These are phyloP conservation scores for Chelmon rostratus DNA, from an alignment of 2,797 vertebrate genomes.

Conservation along the genomic window DNA sequence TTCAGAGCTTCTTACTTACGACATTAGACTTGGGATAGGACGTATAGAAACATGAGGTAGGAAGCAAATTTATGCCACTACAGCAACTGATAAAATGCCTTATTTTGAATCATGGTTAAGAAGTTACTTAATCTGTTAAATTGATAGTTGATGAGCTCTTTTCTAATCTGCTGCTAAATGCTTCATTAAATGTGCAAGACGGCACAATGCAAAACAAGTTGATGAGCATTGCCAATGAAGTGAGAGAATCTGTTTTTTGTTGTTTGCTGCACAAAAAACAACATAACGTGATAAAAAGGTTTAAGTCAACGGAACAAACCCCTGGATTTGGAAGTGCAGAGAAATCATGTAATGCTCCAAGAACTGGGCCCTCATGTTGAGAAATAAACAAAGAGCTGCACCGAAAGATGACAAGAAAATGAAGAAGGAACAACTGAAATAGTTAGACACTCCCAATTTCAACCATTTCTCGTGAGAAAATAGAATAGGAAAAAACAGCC, in stretches of 20 bases:
- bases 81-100: constrained; percentile 17
- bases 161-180: constrained; percentile 63
- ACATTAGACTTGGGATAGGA: constrained; percentile 24
- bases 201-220: constrained; percentile 53
- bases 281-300: constrained; percentile 63
- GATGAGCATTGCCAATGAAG: constrained; percentile 62
- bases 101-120: constrained; percentile 36
- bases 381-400: constrained; percentile 70
- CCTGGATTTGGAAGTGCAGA: constrained; percentile 60
- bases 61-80: constrained; percentile 20
- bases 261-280: constrained; percentile 59
- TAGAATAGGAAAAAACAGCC: constrained; percentile 76
- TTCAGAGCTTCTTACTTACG: constrained; percentile 52
- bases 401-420: constrained; percentile 74
- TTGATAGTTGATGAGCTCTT: constrained; percentile 62
- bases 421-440: constrained; percentile 74
- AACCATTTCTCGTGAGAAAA: constrained; percentile 80
- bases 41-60: constrained; percentile 28
- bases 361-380: constrained; percentile 56
- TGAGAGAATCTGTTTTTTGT: constrained; percentile 52
- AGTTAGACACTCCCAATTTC: constrained; percentile 77
- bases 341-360: constrained; percentile 58
- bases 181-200: constrained; percentile 63
- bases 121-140: constrained; percentile 66
- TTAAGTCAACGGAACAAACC: constrained; percentile 60